These are phyloP conservation scores for Pogonomyrmex barbatus DNA, from an alignment of 1,140 invertebrate genomes.

Conservation along the genomic window DNA sequence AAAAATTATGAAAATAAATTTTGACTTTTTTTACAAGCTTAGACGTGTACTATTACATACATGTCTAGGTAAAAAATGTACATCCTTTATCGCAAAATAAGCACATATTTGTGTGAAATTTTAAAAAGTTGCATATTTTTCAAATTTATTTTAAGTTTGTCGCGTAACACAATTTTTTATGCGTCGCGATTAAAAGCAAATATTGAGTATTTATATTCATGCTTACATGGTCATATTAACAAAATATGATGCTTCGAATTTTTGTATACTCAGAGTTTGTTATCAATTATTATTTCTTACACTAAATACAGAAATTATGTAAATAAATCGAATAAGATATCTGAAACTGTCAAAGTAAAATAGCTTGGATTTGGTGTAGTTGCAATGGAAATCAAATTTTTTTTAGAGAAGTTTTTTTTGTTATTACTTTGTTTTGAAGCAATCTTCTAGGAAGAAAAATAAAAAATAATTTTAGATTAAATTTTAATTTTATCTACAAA, in stretches of 20 bases:
- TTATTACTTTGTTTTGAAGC: background rate
- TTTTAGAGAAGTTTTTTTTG: background rate
- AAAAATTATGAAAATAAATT: constrained; percentile 58
- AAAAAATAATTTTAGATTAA: background rate
- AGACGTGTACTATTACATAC: constrained; percentile 48
- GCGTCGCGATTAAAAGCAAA: background rate
- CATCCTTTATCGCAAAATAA: constrained; percentile 35
- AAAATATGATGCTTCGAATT: constrained; percentile 73
- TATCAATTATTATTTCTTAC: constrained; percentile 80
- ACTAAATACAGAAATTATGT: constrained; percentile 80
- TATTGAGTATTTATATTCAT: constrained; percentile 39
- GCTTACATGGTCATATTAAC: background rate
- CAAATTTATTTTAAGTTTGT: background rate
- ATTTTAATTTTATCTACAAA: background rate
- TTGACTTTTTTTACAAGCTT: constrained; percentile 56
- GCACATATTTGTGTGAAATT: constrained; percentile 42
- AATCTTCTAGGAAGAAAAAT: background rate
- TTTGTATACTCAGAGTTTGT: constrained; percentile 79
- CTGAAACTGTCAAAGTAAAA: constrained; percentile 38
- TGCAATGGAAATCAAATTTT: constrained; percentile 46
- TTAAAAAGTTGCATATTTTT: constrained; percentile 19
- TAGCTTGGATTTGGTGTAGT: constrained; percentile 46
- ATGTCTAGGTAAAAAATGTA: constrained; percentile 48
- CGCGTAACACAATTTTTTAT: background rate
- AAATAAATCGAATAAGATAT: constrained; percentile 78